phyloP scores from a whole-genome alignment of 2,113 vertebrate genomes.

The Muscicapa adusta region DNA sequence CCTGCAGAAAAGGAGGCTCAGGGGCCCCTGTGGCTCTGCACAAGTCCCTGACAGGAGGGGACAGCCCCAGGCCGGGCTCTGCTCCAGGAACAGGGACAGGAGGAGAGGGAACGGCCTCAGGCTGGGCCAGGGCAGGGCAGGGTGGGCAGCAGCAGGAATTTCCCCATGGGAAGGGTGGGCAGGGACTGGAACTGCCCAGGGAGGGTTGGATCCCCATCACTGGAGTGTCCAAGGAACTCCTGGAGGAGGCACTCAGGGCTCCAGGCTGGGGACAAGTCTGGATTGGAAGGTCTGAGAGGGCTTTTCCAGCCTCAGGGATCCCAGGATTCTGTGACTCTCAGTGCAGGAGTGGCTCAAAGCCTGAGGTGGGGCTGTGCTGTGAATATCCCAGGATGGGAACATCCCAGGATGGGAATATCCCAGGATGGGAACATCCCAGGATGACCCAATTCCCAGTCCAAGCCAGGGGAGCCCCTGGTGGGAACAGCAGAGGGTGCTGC shows the following conservation, averaged over 20 bases:
- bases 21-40: too few species aligned
- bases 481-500: slow-evolving; percentile 34
- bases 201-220: neutral
- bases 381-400: neutral
- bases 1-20: too few species aligned
- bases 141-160: accelerated
- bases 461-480: accelerated
- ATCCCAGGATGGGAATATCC: too few species aligned
- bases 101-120: neutral
- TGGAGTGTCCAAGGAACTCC: accelerated
- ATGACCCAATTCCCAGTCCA: neutral
- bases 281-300: neutral
- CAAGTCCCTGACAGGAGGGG: too few species aligned
- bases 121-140: neutral
- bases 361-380: neutral
- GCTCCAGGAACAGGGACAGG: neutral
- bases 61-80: too few species aligned
- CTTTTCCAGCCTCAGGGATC: neutral
- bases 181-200: neutral
- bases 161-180: neutral
- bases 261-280: neutral
- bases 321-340: accelerated
- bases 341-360: accelerated
- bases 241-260: neutral
- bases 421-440: neutral